Base-by-base conservation (phyloP, 2,797 vertebrate species). In the Syngnathus acus region DNA sequence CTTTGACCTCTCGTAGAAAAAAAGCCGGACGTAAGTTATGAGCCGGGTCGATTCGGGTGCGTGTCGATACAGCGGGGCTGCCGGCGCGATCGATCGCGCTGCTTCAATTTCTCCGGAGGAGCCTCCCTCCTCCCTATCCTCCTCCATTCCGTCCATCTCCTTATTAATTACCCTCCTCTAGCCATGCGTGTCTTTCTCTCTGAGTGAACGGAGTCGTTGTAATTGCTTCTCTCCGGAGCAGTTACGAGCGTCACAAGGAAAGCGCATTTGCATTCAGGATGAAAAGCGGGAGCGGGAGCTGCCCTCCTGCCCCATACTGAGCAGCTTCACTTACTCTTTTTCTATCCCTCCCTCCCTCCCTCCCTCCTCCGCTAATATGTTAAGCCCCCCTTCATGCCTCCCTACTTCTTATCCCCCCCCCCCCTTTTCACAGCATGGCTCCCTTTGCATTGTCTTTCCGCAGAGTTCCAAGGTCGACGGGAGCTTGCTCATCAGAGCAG, bases 221-320 rank as follows among this genome's bases (percentile, higher is more conserved):
- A 89, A 90, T 90, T 90, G 88, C 84, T 88, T 88, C 87, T 89
- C 88, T 86, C 82, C 73, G 82, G 83, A 89, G 86, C 84, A 84
- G 86, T 88, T 86, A 87, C 79, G 80, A 71, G 82, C 78, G 67
- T 82, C 86, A 87, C 85, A 87, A 86, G 86, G 82, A 77, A 65
- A 87, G 82, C 81, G 77, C 86, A 89, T 90, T 89, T 88, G 88
- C 88, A 90, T 90, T 84, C 81, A 47, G 81, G 88, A 85, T 75
- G 81, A 75, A 76, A 75, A 71, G 75, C 81, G 83, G 73, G 82
- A 82, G 82, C 77, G 78, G 63, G 78, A 68, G 45, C 74, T 84
- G 84, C 84, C 84, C 85, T 87, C 75, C 81, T 86, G 83, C 78
- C 84, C 83, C 74, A 72, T 58, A 74, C 84, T 65, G 67, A 85